phyloP scores from a whole-genome alignment of 92 coral and sea anemone genomes.

The Porites cylindrica region DNA sequence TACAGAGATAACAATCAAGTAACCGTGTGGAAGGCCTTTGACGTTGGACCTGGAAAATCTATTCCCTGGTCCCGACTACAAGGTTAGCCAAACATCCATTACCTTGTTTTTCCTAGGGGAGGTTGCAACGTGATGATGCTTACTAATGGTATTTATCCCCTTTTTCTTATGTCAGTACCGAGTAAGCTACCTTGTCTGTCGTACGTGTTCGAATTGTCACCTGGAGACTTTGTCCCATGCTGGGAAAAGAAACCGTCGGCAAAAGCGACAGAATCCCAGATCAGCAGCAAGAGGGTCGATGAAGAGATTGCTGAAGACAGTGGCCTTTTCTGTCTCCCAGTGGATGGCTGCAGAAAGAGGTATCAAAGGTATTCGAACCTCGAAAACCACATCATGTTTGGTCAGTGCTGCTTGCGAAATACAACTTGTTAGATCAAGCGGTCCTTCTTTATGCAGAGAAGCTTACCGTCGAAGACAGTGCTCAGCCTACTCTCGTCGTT shows the following conservation, averaged over 20 bases:
- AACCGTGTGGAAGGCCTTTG: constrained; percentile 33
- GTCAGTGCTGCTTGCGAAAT: constrained; percentile 20
- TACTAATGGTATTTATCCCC: not conserved
- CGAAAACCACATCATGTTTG: constrained; percentile 10
- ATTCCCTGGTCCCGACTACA: constrained; percentile 15
- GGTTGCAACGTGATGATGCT: not conserved
- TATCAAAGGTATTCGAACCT: constrained; percentile 8
- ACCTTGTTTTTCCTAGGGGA: too few species aligned
- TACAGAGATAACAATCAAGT: constrained; percentile 20
- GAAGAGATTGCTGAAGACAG: constrained; percentile 16
- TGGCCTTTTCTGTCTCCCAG: constrained; percentile 4
- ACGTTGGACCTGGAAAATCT: constrained; percentile 25
- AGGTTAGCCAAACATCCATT: constrained; percentile 3
- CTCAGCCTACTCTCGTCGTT: not conserved
- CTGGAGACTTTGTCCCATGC: constrained; percentile 30
- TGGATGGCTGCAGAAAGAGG: constrained; percentile 5
- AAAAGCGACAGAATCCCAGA: not conserved
- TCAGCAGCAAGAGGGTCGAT: constrained; percentile 2
- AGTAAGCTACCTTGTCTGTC: constrained; percentile 12
- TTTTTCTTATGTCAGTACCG: not conserved
- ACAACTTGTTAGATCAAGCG: not conserved
- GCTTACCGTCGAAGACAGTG: not conserved
- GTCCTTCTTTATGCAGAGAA: not conserved
- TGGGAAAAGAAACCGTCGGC: constrained; percentile 19
- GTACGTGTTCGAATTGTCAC: constrained; percentile 2